Percentiles rank a stretch among this genome's conserved stretches.
Evolutionary conservation across 2,888 invertebrate genomes (phyloP).

Genomic region (Acanthosoma haemorrhoidale): DNA sequence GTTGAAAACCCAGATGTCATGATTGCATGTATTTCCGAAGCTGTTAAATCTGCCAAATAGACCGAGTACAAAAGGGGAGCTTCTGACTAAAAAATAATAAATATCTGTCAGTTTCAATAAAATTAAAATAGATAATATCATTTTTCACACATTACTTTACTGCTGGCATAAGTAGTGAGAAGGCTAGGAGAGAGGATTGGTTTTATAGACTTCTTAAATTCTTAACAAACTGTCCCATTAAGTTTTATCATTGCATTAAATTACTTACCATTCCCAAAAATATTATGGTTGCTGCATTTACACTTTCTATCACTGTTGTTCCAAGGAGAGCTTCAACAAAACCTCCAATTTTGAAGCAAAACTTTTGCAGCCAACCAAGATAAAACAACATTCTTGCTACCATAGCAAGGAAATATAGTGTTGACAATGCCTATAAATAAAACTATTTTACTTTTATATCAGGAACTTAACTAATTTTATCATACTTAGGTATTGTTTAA

Average conservation of each 20-base stretch:
- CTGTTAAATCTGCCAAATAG: constrained; percentile 75
- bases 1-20: constrained; percentile 94
- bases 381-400: constrained; percentile 83
- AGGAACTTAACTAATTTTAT: no score
- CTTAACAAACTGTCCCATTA: no score
- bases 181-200: no score
- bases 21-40: constrained; percentile 86
- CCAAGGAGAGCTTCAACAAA: constrained; percentile 65
- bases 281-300: constrained; percentile 87
- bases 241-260: background rate
- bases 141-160: background rate
- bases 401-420: constrained; percentile 91
- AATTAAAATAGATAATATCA: background rate
- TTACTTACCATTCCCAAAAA: constrained; percentile 83
- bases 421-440: constrained; percentile 65
- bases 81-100: constrained; percentile 63
- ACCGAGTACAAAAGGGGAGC: constrained; percentile 84
- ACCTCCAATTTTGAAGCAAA: constrained; percentile 75
- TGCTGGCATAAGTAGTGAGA: no score
- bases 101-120: no score
- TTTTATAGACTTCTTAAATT: no score
- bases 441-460: no score
- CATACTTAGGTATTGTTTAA: no score
- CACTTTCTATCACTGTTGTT: constrained; percentile 91
- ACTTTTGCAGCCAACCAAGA: constrained; percentile 80